phyloP scores from a whole-genome alignment of 2,797 vertebrate species.

The Hippopotamyrus pictus region DNA sequence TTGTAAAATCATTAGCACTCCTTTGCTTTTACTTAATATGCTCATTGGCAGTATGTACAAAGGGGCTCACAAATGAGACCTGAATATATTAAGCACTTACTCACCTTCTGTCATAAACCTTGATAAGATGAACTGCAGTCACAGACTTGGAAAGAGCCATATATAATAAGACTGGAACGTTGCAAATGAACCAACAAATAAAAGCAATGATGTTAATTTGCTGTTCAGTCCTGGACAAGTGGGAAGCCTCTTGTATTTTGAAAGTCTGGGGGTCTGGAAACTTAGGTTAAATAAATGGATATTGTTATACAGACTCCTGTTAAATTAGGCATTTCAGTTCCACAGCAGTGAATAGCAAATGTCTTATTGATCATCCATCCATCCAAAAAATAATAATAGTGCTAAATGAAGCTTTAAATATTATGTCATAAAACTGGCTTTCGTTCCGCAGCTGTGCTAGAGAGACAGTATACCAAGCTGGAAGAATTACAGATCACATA shows the following conservation, averaged over 20 bases:
- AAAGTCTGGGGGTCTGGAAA: not conserved
- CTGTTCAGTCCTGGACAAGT: not conserved
- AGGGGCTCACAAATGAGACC: not conserved
- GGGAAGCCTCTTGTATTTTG: not conserved
- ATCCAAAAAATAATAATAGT: not conserved
- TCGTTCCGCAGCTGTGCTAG: not conserved
- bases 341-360: not conserved
- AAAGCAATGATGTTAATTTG: not conserved
- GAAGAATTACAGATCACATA: not conserved
- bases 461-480: not conserved
- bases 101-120: not conserved
- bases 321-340: not conserved
- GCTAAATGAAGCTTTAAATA: not conserved
- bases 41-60: not conserved
- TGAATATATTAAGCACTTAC: not conserved
- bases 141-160: not conserved
- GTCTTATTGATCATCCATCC: not conserved
- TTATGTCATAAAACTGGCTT: not conserved
- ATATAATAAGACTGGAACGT: not conserved
- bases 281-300: not conserved
- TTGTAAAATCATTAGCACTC: not conserved
- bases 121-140: not conserved
- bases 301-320: not conserved
- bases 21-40: not conserved
- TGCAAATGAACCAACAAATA: not conserved